Evolutionary conservation across 2,113 vertebrate genomes (phyloP).

Genomic region (Nycticorax nycticorax): DNA sequence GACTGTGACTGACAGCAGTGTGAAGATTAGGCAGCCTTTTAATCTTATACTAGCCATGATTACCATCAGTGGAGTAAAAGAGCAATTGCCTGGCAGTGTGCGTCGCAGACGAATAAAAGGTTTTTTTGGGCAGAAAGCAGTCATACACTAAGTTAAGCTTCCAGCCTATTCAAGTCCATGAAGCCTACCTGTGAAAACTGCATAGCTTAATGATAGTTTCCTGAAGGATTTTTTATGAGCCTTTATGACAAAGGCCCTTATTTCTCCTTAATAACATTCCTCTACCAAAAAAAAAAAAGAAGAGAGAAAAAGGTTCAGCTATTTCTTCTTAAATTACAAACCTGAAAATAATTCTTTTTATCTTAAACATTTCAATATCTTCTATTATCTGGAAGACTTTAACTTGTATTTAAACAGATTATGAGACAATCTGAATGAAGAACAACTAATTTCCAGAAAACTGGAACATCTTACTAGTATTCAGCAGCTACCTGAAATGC

Average conservation of each 20-base stretch:
- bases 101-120: background rate
- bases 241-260: background rate
- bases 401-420: background rate
- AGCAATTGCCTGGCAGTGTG: background rate
- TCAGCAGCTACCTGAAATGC: background rate
- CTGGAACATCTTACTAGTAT: background rate
- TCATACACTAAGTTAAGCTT: background rate
- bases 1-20: background rate
- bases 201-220: background rate
- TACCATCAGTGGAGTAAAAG: conserved; percentile 16
- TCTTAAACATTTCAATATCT: background rate
- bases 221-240: background rate
- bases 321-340: background rate
- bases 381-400: background rate
- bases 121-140: background rate
- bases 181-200: background rate
- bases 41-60: conserved; percentile 39
- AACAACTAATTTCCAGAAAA: background rate
- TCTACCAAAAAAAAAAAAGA: background rate
- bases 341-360: background rate
- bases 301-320: background rate
- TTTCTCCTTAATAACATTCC: background rate
- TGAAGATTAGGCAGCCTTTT: conserved; percentile 47
- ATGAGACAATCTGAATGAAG: background rate
- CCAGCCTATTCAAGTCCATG: background rate